These are phyloP conservation scores for Hippocampus kuda DNA, from an alignment of 2,797 vertebrate species.

Conservation along the genomic window DNA sequence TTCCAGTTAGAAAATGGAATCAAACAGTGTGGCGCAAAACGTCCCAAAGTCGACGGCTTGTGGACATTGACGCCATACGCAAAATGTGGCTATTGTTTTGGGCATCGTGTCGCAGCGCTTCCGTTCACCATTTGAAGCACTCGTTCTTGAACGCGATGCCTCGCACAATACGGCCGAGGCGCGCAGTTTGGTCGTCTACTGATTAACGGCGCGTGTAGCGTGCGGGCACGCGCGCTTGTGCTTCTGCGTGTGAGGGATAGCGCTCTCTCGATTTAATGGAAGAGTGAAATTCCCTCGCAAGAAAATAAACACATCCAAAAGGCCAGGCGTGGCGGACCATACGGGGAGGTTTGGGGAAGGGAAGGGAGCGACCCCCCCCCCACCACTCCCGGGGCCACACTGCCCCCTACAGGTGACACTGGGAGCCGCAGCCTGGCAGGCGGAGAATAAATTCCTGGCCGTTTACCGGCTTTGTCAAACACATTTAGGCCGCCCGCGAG, in stretches of 20 bases:
- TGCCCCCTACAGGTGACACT: conserved; percentile 52
- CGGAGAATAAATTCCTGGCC: conserved; percentile 40
- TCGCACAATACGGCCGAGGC: conserved; percentile 32
- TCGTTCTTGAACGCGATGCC: conserved; percentile 53
- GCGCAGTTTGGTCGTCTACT: conserved; percentile 52
- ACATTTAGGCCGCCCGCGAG: conserved; percentile 46
- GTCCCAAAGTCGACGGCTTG: not conserved
- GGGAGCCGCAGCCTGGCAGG: conserved; percentile 16
- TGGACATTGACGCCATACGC: conserved; percentile 26
- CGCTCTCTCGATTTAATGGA: conserved; percentile 37
- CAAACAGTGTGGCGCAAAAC: too few species aligned
- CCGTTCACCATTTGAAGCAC: conserved; percentile 62
- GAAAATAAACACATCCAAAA: conserved; percentile 59
- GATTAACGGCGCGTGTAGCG: conserved; percentile 56
- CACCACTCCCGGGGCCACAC: conserved; percentile 49
- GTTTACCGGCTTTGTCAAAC: conserved; percentile 57
- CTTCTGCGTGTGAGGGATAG: conserved; percentile 43
- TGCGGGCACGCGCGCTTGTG: conserved; percentile 6
- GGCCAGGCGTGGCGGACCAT: conserved; percentile 15
- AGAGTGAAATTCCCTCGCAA: conserved; percentile 55
- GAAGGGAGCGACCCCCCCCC: not conserved
- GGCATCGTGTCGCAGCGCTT: conserved; percentile 48
- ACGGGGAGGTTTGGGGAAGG: conserved; percentile 33
- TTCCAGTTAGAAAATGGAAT: not conserved
- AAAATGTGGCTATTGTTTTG: conserved; percentile 61